Evolutionary conservation across 2,113 vertebrate species (phyloP), one percentile per base, ranked within the genome.

Genomic region (Ploceus nigricollis): DNA sequence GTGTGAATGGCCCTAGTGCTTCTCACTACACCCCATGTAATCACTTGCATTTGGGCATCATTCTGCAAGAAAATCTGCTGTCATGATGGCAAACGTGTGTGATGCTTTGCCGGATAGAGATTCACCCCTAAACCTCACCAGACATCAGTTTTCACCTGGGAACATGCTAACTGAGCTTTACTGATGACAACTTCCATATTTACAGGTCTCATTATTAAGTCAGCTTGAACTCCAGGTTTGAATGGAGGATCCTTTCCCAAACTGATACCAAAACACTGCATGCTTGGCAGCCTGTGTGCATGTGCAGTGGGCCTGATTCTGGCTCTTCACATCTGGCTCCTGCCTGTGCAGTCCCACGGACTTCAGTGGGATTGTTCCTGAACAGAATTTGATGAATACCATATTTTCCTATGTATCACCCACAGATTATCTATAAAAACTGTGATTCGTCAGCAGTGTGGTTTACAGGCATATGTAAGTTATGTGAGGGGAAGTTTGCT

Each of bases 11-110:
- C 60, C 86, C 68, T 39, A 78, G 88, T 68, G 89, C 89, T 96
- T 81, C 86, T 53, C 86, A 81, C 91, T 93, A 33, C 56, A 31
- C 60, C 82, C 12, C 0, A 28, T 3, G 22, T 95, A 97, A 95
- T 94, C 61, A 83, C 73, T 95, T 94, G 93, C 94, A 92, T 97
- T 97, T 93, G 95, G 93, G 91, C 80, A 89, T 40, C 68, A 4
- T n/a, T 65, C 89, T 78, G 86, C 80, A 91, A 44, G 72, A 87
- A 93, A 94, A 95, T 95, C 89, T 96, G 93, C 76, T 68, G 72
- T 94, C 80, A 24, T 25, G 93, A 96, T 91, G 91, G 94, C 83
- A 64, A 48, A 83, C 0, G 24, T 68, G 24, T 69, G 76, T 20
- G 89, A 66, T 73, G 89, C 56, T 92, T 31, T 90, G 76, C 69